Percentiles rank a stretch among this genome's conserved stretches.
Evolutionary conservation across 2,113 vertebrate species (phyloP).

Genomic region (Caranx melampygus): DNA sequence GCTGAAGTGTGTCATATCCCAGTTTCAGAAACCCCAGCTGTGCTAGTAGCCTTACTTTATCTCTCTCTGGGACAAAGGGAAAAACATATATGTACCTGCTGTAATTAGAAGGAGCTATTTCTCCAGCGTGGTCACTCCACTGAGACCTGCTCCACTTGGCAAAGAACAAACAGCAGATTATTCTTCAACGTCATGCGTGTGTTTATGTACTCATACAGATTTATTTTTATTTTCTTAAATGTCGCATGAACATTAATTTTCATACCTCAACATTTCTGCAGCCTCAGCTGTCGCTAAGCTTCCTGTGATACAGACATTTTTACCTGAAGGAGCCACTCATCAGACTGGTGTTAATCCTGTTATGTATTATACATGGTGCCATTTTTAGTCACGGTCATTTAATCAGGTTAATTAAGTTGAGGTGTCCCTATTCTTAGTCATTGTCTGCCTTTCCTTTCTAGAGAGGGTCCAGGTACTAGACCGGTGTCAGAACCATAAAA

Average conservation of each 20-base stretch:
- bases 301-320: constrained; percentile 22
- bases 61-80: constrained; percentile 44
- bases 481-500: background rate
- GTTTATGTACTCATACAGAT: background rate
- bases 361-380: constrained; percentile 59
- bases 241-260: constrained; percentile 1
- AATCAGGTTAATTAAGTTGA: constrained; percentile 63
- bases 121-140: constrained; percentile 55
- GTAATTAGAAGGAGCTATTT: constrained; percentile 68
- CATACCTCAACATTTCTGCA: background rate
- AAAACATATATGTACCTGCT: constrained; percentile 49
- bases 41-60: constrained; percentile 33
- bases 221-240: no score
- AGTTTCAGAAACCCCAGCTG: constrained; percentile 41
- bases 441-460: constrained; percentile 30
- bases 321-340: constrained; percentile 24
- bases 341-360: constrained; percentile 32
- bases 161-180: constrained; percentile 58
- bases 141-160: constrained; percentile 71
- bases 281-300: constrained; percentile 18
- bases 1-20: constrained; percentile 31
- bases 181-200: constrained; percentile 30
- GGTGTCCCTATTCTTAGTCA: constrained; percentile 47
- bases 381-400: constrained; percentile 62
- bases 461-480: constrained; percentile 11